These are phyloP conservation scores for Oryzias melastigma DNA, from an alignment of 2,113 vertebrate species.

Conservation along the genomic window DNA sequence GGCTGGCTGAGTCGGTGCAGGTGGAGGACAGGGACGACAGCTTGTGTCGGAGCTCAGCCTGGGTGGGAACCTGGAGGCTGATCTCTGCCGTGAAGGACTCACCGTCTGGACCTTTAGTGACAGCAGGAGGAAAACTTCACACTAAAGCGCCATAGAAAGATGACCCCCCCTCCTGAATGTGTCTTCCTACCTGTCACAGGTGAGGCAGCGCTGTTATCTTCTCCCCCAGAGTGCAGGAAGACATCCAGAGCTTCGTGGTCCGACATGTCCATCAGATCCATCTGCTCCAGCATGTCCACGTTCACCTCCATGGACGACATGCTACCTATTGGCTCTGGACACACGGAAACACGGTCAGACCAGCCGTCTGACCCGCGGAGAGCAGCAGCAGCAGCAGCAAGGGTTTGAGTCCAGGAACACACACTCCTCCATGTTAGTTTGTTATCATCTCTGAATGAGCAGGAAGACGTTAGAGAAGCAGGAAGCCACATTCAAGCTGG, in stretches of 20 bases:
- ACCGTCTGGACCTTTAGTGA: slow-evolving; percentile 77
- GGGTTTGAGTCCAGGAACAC: slow-evolving; percentile 58
- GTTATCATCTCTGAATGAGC: not conserved
- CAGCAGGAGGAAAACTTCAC: not conserved
- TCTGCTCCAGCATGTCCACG: slow-evolving; percentile 96
- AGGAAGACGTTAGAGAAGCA: slow-evolving; percentile 28
- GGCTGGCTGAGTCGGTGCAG: slow-evolving; percentile 80
- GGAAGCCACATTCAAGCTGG: slow-evolving; percentile 34
- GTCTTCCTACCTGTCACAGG: slow-evolving; percentile 79
- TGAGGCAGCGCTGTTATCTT: slow-evolving; percentile 83
- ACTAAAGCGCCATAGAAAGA: not conserved
- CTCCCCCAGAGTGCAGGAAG: slow-evolving; percentile 91
- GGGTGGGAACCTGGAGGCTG: slow-evolving; percentile 85
- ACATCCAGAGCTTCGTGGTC: slow-evolving; percentile 97
- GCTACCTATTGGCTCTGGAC: slow-evolving; percentile 92
- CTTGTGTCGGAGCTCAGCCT: slow-evolving; percentile 77
- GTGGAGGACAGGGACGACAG: slow-evolving; percentile 81
- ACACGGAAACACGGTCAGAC: slow-evolving; percentile 12
- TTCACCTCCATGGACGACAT: slow-evolving; percentile 99
- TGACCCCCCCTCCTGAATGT: not conserved
- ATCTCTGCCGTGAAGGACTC: slow-evolving; percentile 78
- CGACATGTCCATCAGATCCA: slow-evolving; percentile 96
- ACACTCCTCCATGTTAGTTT: not conserved
- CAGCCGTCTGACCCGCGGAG: slow-evolving; percentile 9
- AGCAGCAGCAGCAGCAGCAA: slow-evolving; percentile 24